phyloP scores from a whole-genome alignment of 2,797 vertebrate species.

The Sebastes hubbsi region DNA sequence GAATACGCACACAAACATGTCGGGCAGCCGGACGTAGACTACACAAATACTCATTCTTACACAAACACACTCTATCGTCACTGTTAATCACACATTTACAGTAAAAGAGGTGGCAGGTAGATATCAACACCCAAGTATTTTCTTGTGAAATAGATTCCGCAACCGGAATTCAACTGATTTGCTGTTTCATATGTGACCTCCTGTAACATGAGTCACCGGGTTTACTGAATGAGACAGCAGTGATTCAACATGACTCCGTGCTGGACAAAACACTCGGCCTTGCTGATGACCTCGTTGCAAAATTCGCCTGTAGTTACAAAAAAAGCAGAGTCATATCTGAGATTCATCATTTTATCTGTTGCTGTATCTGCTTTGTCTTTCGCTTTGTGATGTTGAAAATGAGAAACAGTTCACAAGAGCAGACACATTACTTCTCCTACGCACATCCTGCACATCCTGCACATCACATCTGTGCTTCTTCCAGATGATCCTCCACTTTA shows the following conservation, averaged over 20 bases:
- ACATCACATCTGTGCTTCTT: constrained; percentile 1
- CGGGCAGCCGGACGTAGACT: not conserved
- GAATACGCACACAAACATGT: not conserved
- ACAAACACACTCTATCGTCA: not conserved
- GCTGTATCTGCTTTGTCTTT: not conserved
- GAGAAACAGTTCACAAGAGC: not conserved
- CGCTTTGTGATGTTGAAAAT: not conserved
- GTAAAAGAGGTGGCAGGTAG: not conserved
- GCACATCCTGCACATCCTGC: not conserved
- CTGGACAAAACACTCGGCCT: not conserved
- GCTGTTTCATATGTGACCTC: not conserved
- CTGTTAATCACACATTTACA: constrained; percentile 14
- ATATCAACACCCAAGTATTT: not conserved
- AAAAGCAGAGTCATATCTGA: not conserved
- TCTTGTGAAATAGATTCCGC: not conserved
- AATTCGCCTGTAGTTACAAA: not conserved
- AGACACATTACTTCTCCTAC: not conserved
- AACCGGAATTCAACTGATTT: constrained; percentile 18
- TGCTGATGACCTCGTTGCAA: constrained; percentile 16
- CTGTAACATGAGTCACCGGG: constrained; percentile 32
- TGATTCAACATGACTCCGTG: constrained; percentile 59
- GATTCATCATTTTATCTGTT: not conserved
- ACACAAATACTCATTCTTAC: not conserved
- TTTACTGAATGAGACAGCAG: not conserved
- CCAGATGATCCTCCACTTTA: not conserved